phyloP scores from a whole-genome alignment of 2,113 vertebrate species.

The Lophotis ruficrista region DNA sequence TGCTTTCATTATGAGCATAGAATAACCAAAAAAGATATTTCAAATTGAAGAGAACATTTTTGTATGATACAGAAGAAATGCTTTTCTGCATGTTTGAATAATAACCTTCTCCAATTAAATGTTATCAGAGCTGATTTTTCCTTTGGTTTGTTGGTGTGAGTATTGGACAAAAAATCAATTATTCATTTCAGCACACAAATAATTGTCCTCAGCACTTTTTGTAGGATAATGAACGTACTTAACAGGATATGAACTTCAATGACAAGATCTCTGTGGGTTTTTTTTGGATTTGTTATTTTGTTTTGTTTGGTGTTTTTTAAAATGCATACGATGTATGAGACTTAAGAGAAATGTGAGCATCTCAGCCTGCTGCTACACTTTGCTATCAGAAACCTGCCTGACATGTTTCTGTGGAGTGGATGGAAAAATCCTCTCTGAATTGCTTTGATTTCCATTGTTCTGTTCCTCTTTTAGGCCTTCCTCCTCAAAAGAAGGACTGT shows the following conservation, averaged over 20 bases:
- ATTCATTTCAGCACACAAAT: background rate
- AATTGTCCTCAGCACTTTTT: background rate
- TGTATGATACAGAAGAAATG: background rate
- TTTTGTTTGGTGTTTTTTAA: background rate
- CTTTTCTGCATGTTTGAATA: background rate
- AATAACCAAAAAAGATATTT: background rate
- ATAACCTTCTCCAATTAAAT: background rate
- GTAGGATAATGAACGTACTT: background rate
- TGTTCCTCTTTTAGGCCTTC: background rate
- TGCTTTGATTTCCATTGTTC: background rate
- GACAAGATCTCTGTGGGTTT: background rate
- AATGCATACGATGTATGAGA: background rate
- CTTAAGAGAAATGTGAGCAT: background rate
- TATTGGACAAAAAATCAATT: background rate
- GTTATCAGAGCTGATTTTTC: background rate
- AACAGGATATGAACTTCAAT: background rate
- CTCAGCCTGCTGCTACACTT: background rate
- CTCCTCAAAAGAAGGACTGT: fast-evolving
- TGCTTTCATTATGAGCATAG: background rate
- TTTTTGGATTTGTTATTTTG: background rate
- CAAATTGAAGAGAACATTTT: background rate
- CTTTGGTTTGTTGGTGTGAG: background rate
- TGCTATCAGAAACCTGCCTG: background rate
- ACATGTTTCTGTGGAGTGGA: background rate
- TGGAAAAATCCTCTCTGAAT: background rate